Evolutionary conservation across 2,797 vertebrate genomes (phyloP).

Genomic region (Rhynchotus rufescens): DNA sequence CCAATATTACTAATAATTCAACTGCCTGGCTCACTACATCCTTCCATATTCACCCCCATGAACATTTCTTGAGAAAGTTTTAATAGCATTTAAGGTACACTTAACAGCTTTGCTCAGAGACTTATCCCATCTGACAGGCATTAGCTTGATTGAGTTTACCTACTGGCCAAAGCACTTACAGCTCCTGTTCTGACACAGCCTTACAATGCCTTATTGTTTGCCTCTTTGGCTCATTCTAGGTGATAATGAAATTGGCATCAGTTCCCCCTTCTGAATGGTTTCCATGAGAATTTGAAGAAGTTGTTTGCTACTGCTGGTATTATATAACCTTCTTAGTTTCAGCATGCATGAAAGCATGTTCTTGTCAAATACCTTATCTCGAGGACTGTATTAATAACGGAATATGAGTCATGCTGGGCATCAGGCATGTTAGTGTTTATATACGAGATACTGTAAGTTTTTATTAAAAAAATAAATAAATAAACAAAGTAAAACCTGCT

Average conservation of each 20-base stretch:
- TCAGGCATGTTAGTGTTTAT: constrained; percentile 24
- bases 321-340: constrained; percentile 59
- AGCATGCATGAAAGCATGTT: constrained; percentile 49
- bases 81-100: neutral
- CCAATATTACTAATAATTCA: neutral
- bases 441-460: neutral
- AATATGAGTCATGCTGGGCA: constrained; percentile 50
- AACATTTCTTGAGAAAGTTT: neutral
- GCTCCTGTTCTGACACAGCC: neutral
- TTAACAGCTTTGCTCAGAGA: neutral
- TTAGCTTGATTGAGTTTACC: neutral
- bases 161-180: neutral
- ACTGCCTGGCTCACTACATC: neutral
- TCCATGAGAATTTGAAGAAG: constrained; percentile 39
- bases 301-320: constrained; percentile 56
- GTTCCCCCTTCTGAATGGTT: constrained; percentile 40
- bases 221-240: constrained; percentile 9
- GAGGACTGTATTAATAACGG: constrained; percentile 50
- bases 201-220: constrained; percentile 47
- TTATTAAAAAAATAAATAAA: neutral
- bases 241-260: constrained; percentile 33
- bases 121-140: neutral
- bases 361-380: constrained; percentile 73
- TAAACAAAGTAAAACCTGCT: neutral
- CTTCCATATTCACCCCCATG: neutral